These are phyloP conservation scores for Megaceryle alcyon DNA, from an alignment of 2,797 vertebrate species.

Conservation along the genomic window DNA sequence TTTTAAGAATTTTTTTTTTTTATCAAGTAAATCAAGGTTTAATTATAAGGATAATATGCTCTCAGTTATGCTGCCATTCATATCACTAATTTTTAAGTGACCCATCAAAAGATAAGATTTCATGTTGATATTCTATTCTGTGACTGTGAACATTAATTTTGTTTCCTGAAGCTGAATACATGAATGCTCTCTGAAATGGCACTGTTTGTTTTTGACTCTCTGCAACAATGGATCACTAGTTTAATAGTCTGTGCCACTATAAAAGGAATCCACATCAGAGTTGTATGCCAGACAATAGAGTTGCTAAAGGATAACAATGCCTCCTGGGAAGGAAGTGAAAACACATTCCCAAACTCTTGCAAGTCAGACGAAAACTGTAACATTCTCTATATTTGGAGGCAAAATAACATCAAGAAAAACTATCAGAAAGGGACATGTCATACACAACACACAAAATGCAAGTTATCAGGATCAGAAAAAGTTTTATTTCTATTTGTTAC, in stretches of 20 bases:
- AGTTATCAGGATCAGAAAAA: slow-evolving; percentile 38
- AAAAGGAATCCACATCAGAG: slow-evolving; percentile 27
- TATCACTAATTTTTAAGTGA: background rate
- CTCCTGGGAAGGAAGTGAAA: slow-evolving; percentile 54
- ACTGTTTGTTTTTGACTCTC: slow-evolving; percentile 36
- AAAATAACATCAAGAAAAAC: slow-evolving; percentile 55
- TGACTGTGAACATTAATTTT: background rate
- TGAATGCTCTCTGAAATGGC: slow-evolving; percentile 23
- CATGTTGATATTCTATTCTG: background rate
- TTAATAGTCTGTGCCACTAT: background rate
- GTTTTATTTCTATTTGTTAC: slow-evolving; percentile 23
- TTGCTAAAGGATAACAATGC: slow-evolving; percentile 66
- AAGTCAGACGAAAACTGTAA: slow-evolving; percentile 44
- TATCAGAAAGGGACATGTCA: slow-evolving; percentile 30
- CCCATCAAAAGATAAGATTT: background rate
- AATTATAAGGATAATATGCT: background rate
- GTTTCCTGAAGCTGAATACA: background rate
- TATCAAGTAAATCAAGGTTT: background rate
- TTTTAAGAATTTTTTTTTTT: background rate
- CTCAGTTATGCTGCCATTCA: background rate
- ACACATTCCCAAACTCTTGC: slow-evolving; percentile 44
- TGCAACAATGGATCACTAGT: slow-evolving; percentile 34
- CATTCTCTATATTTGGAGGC: slow-evolving; percentile 11
- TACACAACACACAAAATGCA: background rate
- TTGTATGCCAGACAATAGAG: slow-evolving; percentile 39